Evolutionary conservation across 2,113 vertebrate species (phyloP), one percentile per base, ranked within the genome.

Genomic region (Atherinomorus stipes): DNA sequence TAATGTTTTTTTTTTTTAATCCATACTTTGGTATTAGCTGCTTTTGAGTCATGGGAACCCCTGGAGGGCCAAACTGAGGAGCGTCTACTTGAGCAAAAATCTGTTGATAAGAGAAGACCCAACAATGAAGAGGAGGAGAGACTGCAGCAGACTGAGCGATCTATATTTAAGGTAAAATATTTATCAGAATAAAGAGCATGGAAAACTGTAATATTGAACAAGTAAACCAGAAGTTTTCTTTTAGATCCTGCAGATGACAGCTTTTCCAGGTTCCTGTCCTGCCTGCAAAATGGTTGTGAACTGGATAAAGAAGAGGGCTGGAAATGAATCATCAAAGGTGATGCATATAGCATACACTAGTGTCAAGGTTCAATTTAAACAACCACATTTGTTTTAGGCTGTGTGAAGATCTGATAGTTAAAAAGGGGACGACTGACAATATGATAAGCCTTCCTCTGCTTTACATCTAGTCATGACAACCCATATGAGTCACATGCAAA

Each of bases 81-180:
- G 28, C 50, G 62, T 6, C 25, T 10, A 34, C 22, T 19, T 4
- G 19, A 31, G 13, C 23, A 22, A 12, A 1, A 3, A 9, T 8
- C 3, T 18, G 11, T 19, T 54, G 34, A 7, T 19, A 18, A 19
- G 26, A 7, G 12, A 12, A 38, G 15, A 49, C 44, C 21, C 61
- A 12, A 34, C 4, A 21, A 16, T 16, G 19, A 37, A 42, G 22
- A 76, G 18, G 28, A 60, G 40, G 21, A 60, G 53, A 78, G 58
- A 28, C 15, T 1, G 38, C 10, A 38, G 12, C 22, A 34, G 61
- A 64, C 45, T 49, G 44, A 49, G 19, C 50, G 44, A 50, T 8
- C 6, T 7, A 4, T 26, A 31, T 4, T 10, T 9, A 8, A 1
- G 3, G 9, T 18, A 2, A 6, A 1, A 54, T 16, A 16, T 28